These are phyloP conservation scores for Ceratoteleas bidentatus DNA, from an alignment of 1,140 invertebrate genomes.

Conservation along the genomic window DNA sequence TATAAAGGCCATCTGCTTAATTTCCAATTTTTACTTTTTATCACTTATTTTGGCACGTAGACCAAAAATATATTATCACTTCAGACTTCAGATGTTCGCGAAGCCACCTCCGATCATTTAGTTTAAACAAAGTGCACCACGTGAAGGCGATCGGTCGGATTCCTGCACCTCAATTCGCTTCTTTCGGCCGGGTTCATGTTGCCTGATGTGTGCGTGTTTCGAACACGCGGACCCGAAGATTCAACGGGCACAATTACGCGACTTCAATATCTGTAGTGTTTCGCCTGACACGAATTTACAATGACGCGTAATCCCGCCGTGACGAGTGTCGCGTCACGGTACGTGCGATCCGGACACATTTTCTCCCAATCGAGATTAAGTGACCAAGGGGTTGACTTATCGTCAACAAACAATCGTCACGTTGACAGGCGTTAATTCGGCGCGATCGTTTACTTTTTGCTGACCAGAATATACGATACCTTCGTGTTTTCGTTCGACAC, in stretches of 20 bases:
- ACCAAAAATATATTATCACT: no score
- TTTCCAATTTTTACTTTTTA: no score
- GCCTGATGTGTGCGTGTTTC: conserved; percentile 17
- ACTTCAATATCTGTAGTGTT: conserved; percentile 40
- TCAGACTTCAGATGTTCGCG: no score
- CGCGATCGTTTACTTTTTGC: no score
- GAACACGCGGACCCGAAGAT: conserved; percentile 24
- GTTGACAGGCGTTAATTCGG: neutral
- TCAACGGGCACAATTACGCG: conserved; percentile 42
- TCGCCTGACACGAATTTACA: conserved; percentile 43
- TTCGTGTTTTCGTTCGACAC: no score
- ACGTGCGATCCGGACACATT: conserved; percentile 5
- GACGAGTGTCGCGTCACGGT: conserved; percentile 8
- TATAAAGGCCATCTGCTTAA: no score
- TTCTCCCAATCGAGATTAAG: conserved; percentile 11
- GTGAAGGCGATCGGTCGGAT: no score
- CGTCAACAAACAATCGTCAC: neutral
- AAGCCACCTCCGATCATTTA: no score
- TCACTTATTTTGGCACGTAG: no score
- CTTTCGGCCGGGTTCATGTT: conserved; percentile 43
- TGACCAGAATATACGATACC: no score
- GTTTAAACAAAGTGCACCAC: no score
- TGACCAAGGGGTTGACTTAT: neutral
- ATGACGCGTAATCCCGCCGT: conserved; percentile 8
- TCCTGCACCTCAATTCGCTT: no score